Base-by-base conservation (phyloP, 2,797 vertebrate genomes). In the Nannoperca obscura region DNA sequence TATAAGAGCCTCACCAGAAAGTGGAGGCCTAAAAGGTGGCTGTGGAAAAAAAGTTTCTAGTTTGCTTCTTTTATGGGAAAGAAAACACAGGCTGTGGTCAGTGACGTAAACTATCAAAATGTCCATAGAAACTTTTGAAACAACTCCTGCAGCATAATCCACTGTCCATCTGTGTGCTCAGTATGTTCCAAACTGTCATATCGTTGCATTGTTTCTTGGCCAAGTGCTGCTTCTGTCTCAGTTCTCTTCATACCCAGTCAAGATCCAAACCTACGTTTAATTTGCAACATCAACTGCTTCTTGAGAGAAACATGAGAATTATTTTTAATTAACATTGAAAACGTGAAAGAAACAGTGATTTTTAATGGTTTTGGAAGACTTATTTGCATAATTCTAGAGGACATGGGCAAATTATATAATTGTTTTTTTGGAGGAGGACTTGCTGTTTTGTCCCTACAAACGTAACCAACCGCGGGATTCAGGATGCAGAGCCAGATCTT, bases 121-220 rank as follows among this genome's bases (percentile, higher is more conserved):
- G 49, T 80, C 42, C 60, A 53, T 22, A 80, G 52, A 83, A 71
- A 71, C 64, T 76, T 70, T 32, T 70, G 13, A 54, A 78, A 67
- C 40, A 76, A 59, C 36, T 72, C 54, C 60, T 58, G 30, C 66
- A 46, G 46, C 50, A 74, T 49, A 59, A 72, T 76, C 63, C 19
- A 54, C 42, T 17, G 54, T 83, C 91, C 91, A 89, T 92, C 88
- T 90, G 86, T 65, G 71, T 6, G 46, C 38, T 70, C 50, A 17
- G 44, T 40, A 46, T 59, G 70, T 58, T 85, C 81, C 78, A 86
- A 42, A 82, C 65, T 65, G 79, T 78, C 71, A 19, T 11, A 40
- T 54, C 58, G 69, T 60, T 65, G 20, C 30, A 42, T 24, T 44
- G 27, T 22, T 9, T 69, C 20, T 57, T 74, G 67, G 61, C 81